A percentile compares a stretch with the other conserved stretches of the same genome.
Conservation (phyloP, 2,113 vertebrate species). For the Bubalus kerabau region DNA sequence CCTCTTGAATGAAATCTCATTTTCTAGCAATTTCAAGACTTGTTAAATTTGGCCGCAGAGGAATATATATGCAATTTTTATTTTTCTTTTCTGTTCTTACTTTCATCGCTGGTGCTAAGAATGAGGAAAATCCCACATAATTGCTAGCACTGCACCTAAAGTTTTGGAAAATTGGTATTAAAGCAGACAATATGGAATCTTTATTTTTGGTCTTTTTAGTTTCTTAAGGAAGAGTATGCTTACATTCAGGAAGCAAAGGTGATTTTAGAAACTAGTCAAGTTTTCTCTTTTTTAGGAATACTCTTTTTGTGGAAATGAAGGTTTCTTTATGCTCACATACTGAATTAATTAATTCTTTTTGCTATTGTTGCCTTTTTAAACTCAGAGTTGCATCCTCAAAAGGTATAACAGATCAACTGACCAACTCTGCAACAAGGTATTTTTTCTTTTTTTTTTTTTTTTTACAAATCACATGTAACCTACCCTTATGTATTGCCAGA, state of each 20-base stretch:
- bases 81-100: background rate
- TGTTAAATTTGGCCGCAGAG: constrained; percentile 66
- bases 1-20: constrained; percentile 70
- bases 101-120: background rate
- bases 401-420: background rate
- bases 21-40: constrained; percentile 69
- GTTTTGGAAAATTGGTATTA: background rate
- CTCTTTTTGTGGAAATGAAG: constrained; percentile 13
- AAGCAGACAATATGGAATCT: background rate
- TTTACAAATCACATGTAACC: background rate
- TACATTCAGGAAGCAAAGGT: background rate
- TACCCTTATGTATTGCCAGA: background rate
- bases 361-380: constrained; percentile 5
- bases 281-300: constrained; percentile 20
- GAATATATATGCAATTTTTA: constrained; percentile 13
- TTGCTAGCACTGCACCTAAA: background rate
- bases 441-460: background rate
- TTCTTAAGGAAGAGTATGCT: constrained; percentile 19
- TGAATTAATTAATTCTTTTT: background rate
- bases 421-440: background rate
- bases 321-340: background rate
- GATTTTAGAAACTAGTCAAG: accelerated
- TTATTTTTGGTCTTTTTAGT: background rate
- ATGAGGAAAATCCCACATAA: background rate
- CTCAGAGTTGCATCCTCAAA: constrained; percentile 13